These are phyloP conservation scores for Hydraecia micacea DNA, from an alignment of 2,888 invertebrate genomes.

Conservation along the genomic window DNA sequence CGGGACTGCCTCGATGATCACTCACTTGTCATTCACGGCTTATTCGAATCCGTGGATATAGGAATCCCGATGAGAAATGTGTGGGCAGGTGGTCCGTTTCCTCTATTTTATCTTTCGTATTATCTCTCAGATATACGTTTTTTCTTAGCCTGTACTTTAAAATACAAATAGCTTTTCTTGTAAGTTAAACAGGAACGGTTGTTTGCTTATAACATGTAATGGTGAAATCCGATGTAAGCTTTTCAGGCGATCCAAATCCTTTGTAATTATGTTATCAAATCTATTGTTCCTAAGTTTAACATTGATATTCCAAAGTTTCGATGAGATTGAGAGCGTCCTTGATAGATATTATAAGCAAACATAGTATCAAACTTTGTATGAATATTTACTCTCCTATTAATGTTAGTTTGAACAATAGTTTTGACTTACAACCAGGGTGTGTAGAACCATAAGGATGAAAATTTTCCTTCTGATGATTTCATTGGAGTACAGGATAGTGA, in stretches of 20 bases:
- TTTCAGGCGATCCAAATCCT: constrained; percentile 19
- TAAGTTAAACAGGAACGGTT: neutral
- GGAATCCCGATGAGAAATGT: constrained; percentile 42
- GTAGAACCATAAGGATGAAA: constrained; percentile 48
- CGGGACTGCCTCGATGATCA: constrained; percentile 64
- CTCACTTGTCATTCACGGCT: constrained; percentile 62
- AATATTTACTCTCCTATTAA: constrained; percentile 52
- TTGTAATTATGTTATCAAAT: constrained; percentile 7
- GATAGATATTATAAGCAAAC: constrained; percentile 42
- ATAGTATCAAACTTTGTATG: constrained; percentile 44
- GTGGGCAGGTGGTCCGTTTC: constrained; percentile 38
- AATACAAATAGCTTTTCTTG: neutral
- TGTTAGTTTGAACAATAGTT: constrained; percentile 60
- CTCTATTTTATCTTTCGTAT: constrained; percentile 33
- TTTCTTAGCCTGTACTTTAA: neutral
- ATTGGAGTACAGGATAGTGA: constrained; percentile 61
- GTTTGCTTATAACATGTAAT: neutral
- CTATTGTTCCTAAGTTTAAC: constrained; percentile 21
- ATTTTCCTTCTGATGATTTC: constrained; percentile 68
- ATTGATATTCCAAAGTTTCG: constrained; percentile 38
- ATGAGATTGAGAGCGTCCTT: constrained; percentile 31
- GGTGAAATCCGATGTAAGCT: neutral
- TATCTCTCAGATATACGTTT: constrained; percentile 11
- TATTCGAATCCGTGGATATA: constrained; percentile 46
- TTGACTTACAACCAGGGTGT: constrained; percentile 49